phyloP scores from a whole-genome alignment of 2,888 invertebrate genomes.

The Dicyrtomina minuta region DNA sequence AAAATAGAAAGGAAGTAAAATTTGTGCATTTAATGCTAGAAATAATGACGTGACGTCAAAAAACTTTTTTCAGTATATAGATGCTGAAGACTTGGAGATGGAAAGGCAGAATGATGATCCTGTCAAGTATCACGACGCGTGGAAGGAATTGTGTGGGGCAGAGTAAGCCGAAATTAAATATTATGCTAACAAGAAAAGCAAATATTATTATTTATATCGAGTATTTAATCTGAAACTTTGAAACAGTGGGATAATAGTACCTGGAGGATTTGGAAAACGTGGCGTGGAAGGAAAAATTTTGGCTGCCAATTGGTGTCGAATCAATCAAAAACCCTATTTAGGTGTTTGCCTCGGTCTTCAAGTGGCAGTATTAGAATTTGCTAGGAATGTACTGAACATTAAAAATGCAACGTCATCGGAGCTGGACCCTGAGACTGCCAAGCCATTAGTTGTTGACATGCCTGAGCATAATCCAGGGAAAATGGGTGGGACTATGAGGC shows the following conservation, averaged over 20 bases:
- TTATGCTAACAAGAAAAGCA: background rate
- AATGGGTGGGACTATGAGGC: conserved; percentile 96
- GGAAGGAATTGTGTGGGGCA: conserved; percentile 85
- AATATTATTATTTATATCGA: background rate
- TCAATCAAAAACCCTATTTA: conserved; percentile 83
- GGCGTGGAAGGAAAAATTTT: conserved; percentile 95
- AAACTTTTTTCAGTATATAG: conserved; percentile 75
- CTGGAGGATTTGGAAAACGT: conserved; percentile 95
- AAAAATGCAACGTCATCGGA: conserved; percentile 84
- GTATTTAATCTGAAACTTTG: background rate
- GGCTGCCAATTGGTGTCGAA: conserved; percentile 90
- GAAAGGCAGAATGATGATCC: conserved; percentile 72
- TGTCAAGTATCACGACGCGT: conserved; percentile 85
- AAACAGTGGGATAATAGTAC: conserved; percentile 84
- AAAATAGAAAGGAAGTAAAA: no score
- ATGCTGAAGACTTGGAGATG: conserved; percentile 83
- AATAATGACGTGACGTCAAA: no score
- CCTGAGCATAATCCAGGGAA: conserved; percentile 93
- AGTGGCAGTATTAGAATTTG: conserved; percentile 93
- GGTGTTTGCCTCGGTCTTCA: conserved; percentile 98
- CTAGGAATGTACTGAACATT: conserved; percentile 73
- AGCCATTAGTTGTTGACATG: conserved; percentile 95
- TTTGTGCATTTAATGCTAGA: no score
- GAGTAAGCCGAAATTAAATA: conserved; percentile 64
- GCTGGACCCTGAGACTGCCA: conserved; percentile 69